These are phyloP conservation scores for Neopelma chrysocephalum DNA, from an alignment of 2,797 vertebrate species.

Conservation along the genomic window DNA sequence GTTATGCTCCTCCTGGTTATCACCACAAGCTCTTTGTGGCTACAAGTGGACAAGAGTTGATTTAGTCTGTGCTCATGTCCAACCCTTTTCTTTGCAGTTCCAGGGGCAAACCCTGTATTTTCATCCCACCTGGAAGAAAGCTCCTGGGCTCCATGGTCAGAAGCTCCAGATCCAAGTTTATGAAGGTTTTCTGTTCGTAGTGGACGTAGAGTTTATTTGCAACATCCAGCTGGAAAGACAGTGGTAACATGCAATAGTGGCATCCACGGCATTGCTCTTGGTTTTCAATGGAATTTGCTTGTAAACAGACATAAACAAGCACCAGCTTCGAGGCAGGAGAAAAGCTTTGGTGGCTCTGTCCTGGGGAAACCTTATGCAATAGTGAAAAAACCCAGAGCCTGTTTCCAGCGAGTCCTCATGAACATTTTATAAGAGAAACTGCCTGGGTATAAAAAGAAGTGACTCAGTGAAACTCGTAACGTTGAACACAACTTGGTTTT, in stretches of 20 bases:
- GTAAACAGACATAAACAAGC: neutral
- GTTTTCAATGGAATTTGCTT: neutral
- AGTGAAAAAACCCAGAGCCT: neutral
- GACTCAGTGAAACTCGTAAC: neutral
- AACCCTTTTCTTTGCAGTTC: neutral
- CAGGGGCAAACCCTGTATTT: neutral
- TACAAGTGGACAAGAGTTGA: neutral
- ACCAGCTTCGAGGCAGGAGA: neutral
- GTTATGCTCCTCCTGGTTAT: neutral
- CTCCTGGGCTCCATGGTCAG: neutral
- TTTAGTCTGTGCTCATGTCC: neutral
- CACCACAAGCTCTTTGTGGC: neutral
- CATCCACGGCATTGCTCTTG: rapidly evolving
- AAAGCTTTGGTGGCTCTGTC: neutral
- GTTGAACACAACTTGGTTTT: neutral
- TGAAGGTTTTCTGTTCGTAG: neutral
- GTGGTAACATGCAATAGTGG: neutral
- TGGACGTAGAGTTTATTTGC: neutral
- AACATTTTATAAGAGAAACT: conserved; percentile 32
- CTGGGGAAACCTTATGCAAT: neutral
- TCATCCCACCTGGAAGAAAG: neutral
- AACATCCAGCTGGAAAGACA: neutral
- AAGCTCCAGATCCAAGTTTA: neutral
- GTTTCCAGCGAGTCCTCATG: neutral
- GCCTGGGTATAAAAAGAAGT: neutral